These are phyloP conservation scores for Ambastaia sidthimunki DNA, from an alignment of 2,797 vertebrate species.

Conservation along the genomic window DNA sequence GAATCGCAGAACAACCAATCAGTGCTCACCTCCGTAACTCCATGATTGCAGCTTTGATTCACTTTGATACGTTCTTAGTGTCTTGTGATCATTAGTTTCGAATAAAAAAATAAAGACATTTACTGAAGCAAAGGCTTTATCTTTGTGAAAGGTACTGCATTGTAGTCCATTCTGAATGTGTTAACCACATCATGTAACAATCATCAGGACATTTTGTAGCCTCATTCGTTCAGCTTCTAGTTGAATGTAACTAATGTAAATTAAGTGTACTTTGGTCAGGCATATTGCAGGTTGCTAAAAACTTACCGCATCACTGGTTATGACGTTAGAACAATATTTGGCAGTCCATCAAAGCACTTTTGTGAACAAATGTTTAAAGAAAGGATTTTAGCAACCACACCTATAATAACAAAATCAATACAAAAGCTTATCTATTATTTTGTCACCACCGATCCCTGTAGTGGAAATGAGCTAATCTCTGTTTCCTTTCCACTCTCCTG, in stretches of 20 bases:
- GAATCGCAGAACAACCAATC: slow-evolving; percentile 65
- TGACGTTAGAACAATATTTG: too few relatives aligned
- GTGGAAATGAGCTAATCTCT: slow-evolving; percentile 9
- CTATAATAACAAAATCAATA: slow-evolving; percentile 7
- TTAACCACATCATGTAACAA: slow-evolving; percentile 20
- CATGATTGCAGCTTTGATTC: slow-evolving; percentile 69
- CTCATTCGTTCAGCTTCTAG: too few relatives aligned
- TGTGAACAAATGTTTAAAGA: too few relatives aligned
- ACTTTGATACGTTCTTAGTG: slow-evolving; percentile 28
- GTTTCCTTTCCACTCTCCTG: background rate
- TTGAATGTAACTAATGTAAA: too few relatives aligned
- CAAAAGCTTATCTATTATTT: background rate
- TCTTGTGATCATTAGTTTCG: slow-evolving; percentile 19
- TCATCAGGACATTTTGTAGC: background rate
- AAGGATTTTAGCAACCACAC: background rate
- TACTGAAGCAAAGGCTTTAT: background rate
- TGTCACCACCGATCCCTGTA: slow-evolving; percentile 13
- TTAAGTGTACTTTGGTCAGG: too few relatives aligned
- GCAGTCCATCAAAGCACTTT: background rate
- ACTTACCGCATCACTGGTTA: too few relatives aligned
- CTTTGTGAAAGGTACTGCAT: slow-evolving; percentile 8
- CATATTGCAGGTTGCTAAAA: too few relatives aligned
- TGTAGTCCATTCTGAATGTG: slow-evolving; percentile 1
- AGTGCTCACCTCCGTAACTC: slow-evolving; percentile 61
- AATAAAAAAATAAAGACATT: background rate